Conservation (phyloP, 2,797 vertebrate species). For the Paratrypauchen microcephalus region DNA sequence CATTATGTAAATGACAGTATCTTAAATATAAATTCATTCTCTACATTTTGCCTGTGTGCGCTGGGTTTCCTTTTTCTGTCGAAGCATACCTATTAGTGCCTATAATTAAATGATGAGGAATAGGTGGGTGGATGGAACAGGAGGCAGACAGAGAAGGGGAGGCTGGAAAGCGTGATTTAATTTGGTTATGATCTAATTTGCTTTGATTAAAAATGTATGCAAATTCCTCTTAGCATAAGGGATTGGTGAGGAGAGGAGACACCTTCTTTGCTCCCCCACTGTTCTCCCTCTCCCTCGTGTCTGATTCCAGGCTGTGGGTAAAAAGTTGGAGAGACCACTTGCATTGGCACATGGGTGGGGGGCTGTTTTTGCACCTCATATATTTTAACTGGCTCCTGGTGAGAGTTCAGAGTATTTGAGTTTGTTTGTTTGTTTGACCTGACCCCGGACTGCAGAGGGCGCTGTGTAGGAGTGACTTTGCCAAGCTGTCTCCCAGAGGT, state of each 20-base stretch:
- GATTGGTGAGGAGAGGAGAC: constrained; percentile 76
- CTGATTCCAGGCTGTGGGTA: constrained; percentile 21
- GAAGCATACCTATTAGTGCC: constrained; percentile 74
- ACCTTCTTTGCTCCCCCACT: constrained; percentile 45
- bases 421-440: constrained; percentile 42
- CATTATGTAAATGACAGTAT: not conserved
- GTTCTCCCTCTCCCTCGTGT: constrained; percentile 35
- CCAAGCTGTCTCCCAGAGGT: constrained; percentile 59
- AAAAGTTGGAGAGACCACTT: constrained; percentile 6
- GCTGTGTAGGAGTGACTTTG: constrained; percentile 63
- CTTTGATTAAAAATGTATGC: constrained; percentile 87
- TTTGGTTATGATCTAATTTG: constrained; percentile 86
- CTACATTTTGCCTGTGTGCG: constrained; percentile 39
- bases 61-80: constrained; percentile 46
- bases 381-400: constrained; percentile 45
- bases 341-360: constrained; percentile 19
- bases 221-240: constrained; percentile 82
- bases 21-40: constrained; percentile 15
- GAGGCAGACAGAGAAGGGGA: constrained; percentile 70
- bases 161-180: constrained; percentile 80
- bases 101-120: constrained; percentile 77
- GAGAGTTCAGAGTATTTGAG: constrained; percentile 35
- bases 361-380: constrained; percentile 60
- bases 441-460: constrained; percentile 46
- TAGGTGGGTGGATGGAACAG: constrained; percentile 75